These are phyloP conservation scores for Coleophora flavipennella DNA, from an alignment of 2,888 invertebrate genomes.

Conservation along the genomic window DNA sequence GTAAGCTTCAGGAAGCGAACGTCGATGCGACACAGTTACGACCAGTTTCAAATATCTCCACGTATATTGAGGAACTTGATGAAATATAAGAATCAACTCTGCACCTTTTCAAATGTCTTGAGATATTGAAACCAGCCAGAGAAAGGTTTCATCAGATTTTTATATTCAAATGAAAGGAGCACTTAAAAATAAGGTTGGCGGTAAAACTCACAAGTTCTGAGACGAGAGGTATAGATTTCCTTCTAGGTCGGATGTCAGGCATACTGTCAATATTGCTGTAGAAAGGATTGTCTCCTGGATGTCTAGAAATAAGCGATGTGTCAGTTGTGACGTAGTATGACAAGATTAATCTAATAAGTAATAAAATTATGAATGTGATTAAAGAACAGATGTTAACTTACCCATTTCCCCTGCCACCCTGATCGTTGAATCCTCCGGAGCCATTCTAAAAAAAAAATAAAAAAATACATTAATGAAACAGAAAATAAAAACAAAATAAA, in stretches of 20 bases:
- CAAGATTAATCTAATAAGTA: too few species aligned
- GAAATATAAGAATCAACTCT: too few species aligned
- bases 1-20: slow-evolving; percentile 68
- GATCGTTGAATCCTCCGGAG: slow-evolving; percentile 83
- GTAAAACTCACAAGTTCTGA: slow-evolving; percentile 95
- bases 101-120: neutral
- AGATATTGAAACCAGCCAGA: slow-evolving; percentile 50
- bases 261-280: slow-evolving; percentile 99
- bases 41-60: slow-evolving; percentile 58
- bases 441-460: slow-evolving; percentile 88
- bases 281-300: slow-evolving; percentile 97
- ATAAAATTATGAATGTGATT: too few species aligned
- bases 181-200: too few species aligned
- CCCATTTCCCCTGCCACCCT: slow-evolving; percentile 87
- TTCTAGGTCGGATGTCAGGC: slow-evolving; percentile 97
- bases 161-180: slow-evolving; percentile 16
- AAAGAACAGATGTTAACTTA: too few species aligned
- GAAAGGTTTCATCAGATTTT: slow-evolving; percentile 43
- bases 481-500: slow-evolving; percentile 38
- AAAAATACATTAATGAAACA: slow-evolving; percentile 53
- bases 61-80: too few species aligned
- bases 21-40: slow-evolving; percentile 65
- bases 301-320: slow-evolving; percentile 61
- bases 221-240: slow-evolving; percentile 98
- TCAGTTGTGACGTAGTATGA: too few species aligned